These are phyloP conservation scores for Miichthys miiuy DNA, from an alignment of 2,797 vertebrate genomes.

Conservation along the genomic window DNA sequence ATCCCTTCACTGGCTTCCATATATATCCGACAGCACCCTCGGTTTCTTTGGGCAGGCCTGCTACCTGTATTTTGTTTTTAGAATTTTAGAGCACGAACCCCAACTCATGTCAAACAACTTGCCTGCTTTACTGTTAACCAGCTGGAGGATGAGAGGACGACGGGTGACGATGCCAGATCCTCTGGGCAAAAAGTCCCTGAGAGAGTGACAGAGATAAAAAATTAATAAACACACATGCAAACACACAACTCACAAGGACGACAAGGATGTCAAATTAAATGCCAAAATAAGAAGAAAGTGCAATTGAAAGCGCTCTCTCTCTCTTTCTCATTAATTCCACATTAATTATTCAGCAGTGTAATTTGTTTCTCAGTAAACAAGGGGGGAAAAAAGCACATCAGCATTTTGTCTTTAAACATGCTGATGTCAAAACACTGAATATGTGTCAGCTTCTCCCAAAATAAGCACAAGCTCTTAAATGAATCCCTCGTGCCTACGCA, in stretches of 20 bases:
- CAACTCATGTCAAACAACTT: slow-evolving; percentile 22
- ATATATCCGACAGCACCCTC: too few species aligned
- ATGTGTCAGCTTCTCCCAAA: background rate
- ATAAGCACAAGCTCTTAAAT: background rate
- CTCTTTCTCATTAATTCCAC: background rate
- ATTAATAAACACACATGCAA: slow-evolving; percentile 8
- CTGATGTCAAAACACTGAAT: background rate
- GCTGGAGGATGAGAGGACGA: slow-evolving; percentile 93
- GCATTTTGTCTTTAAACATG: slow-evolving; percentile 1
- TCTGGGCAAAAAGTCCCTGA: slow-evolving; percentile 93
- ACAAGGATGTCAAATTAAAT: background rate
- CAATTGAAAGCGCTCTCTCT: background rate
- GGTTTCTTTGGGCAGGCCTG: too few species aligned
- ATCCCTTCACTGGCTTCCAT: too few species aligned
- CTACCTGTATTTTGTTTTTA: too few species aligned
- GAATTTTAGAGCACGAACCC: background rate
- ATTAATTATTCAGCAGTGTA: background rate
- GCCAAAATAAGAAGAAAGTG: background rate
- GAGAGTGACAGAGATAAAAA: slow-evolving; percentile 7
- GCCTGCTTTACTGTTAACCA: slow-evolving; percentile 93
- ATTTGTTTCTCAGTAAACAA: background rate
- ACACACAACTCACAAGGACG: background rate
- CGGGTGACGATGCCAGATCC: slow-evolving; percentile 95
- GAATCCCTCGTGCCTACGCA: background rate
- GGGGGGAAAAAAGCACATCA: background rate